Base-by-base conservation (phyloP, 2,888 invertebrate species). In the Drosophila pseudotalamancana region DNA sequence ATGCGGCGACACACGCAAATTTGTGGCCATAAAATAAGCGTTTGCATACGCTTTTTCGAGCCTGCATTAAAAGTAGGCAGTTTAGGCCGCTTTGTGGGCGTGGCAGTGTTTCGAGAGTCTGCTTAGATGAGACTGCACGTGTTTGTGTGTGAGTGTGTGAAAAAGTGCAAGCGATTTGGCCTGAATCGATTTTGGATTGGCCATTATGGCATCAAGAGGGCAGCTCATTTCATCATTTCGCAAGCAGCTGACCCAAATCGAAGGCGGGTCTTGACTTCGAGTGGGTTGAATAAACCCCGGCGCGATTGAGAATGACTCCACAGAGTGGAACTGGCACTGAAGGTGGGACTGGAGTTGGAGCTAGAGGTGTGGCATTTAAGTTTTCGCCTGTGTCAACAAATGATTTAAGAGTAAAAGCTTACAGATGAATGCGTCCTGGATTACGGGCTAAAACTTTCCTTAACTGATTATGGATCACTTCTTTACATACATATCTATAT, bases 121-220 rank as follows among this genome's bases (percentile, higher is more conserved):
- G 78, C 54, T 72, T 67, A 74, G 81, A 56, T 63, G 63, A 45
- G 49, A n/a, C n/a, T n/a, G n/a, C n/a, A n/a, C n/a, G n/a, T 35
- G 45, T 32, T 11, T 21, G n/a, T 19, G 19, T 11, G 21, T 42
- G 51, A 1, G 42, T 43, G 18, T 37, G 31, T 18, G 21, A 45
- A 61, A 70, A 73, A 77, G 73, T 75, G 75, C 73, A 77, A 72
- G 27, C 78, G 78, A 75, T 78, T 76, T 79, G 80, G 61, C 79
- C 82, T 63, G 54, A 81, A 81, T 81, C 83, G 85, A 85, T 81
- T 78, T 71, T 82, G 70, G 73, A 85, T 82, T 82, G 82, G 76
- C 85, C 67, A 84, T 85, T 80, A 76, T 64, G 61, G 21, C 32
- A 48, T 53, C 32, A 21, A 56, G 49, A 29, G 56, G 32, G 32